Evolutionary conservation across 2,797 vertebrate species (phyloP).

Genomic region (Pseudopleuronectes americanus): DNA sequence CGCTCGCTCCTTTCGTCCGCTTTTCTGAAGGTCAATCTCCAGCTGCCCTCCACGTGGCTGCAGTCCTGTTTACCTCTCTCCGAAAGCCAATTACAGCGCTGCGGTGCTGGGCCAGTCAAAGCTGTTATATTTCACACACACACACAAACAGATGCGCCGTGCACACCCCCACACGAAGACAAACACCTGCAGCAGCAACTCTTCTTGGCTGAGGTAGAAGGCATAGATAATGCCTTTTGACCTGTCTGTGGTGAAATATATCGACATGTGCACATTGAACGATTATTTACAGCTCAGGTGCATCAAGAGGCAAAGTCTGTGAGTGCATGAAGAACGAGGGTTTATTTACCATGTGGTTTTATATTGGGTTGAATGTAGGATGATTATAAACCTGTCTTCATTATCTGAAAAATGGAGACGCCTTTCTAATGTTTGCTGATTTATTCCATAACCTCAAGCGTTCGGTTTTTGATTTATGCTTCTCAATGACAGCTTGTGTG

Average conservation of each 20-base stretch:
- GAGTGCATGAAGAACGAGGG: constrained; percentile 62
- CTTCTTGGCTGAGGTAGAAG: constrained; percentile 56
- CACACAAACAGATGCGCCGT: constrained; percentile 47
- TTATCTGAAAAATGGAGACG: constrained; percentile 77
- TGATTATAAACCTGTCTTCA: constrained; percentile 81
- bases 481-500: constrained; percentile 66
- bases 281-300: constrained; percentile 69
- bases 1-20: constrained; percentile 38
- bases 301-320: constrained; percentile 58
- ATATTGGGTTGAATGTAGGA: constrained; percentile 72
- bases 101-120: constrained; percentile 60
- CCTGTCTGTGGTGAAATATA: constrained; percentile 71
- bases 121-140: constrained; percentile 64
- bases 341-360: constrained; percentile 73
- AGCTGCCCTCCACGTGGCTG: constrained; percentile 70
- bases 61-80: constrained; percentile 81
- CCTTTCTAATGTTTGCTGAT: constrained; percentile 76
- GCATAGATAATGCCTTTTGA: constrained; percentile 64
- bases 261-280: constrained; percentile 44
- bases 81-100: constrained; percentile 81
- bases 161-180: constrained; percentile 40
- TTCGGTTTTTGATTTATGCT: constrained; percentile 73
- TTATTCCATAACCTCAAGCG: constrained; percentile 74
- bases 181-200: constrained; percentile 70
- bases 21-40: constrained; percentile 83